Conservation (phyloP, 2,888 invertebrate genomes). For the Thysanoteuthis rhombus region DNA sequence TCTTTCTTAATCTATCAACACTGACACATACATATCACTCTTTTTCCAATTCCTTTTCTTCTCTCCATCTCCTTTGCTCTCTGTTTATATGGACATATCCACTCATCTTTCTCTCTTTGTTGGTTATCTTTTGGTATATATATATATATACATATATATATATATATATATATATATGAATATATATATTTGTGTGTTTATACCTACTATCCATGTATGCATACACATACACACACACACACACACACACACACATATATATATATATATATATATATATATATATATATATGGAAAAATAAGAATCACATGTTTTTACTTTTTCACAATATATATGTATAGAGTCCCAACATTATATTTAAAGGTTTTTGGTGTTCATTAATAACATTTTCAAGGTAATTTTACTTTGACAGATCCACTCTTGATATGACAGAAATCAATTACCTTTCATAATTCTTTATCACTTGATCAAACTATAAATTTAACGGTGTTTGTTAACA, state of each 20-base stretch:
- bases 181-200: neutral
- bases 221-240: neutral
- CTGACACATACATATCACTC: neutral
- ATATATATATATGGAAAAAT: neutral
- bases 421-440: neutral
- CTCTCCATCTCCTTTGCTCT: neutral
- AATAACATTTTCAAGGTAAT: neutral
- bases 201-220: too few relatives aligned
- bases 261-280: too few relatives aligned
- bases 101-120: neutral
- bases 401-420: neutral
- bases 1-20: constrained; percentile 12
- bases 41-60: neutral
- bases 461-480: neutral
- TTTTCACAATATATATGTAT: too few relatives aligned
- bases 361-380: neutral
- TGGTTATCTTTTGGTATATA: neutral
- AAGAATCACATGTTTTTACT: neutral
- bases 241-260: neutral
- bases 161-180: neutral
- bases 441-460: neutral
- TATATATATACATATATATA: neutral
- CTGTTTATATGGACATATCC: neutral
- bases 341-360: neutral
- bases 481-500: neutral